Evolutionary conservation across 2,113 vertebrate genomes (phyloP), one percentile per base, ranked within the genome.

Genomic region (Plotosus lineatus): DNA sequence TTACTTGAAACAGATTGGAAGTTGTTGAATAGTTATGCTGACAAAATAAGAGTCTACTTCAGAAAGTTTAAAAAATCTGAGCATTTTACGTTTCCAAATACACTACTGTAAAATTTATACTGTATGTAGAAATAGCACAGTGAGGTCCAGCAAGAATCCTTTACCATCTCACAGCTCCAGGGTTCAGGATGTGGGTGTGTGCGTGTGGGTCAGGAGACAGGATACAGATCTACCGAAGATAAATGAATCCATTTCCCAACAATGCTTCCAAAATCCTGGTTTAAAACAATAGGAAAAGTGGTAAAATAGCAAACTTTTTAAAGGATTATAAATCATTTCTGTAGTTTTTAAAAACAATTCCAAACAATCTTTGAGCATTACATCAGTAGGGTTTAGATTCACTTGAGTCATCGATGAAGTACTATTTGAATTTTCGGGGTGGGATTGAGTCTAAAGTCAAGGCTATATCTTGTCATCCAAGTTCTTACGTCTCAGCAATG

Each of bases 391-490:
- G 12, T 65, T 38, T 38, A 42, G 11, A 42, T 65, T 12, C 19
- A 55, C 31, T 48, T 21, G 12, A 38, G 50, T 51, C 28, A 36
- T 51, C 28, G 50, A 28, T 36, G 3, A 63, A 48, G 10, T 15
- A n/a, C 12, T 51, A 48, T 56, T 40, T 74, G 28, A 12, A 12
- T 53, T 10, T 44, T 46, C 17, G 8, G 40, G n/a, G 7, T 9
- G 7, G 17, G 11, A 33, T 53, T 36, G 12, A 26, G 31, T 17
- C 23, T 55, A 55, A 3, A 78, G 33, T 68, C 48, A 69, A 68
- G 63, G 38, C 36, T 21, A 33, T 38, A 71, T 79, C 33, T 33
- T 72, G 66, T 79, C 36, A 72, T 58, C 28, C 46, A 23, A 44
- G 42, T 40, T 55, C 14, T 26, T 46, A 36, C n/a, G 40, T 21